phyloP scores from a whole-genome alignment of 2,888 invertebrate genomes.

The Bedellia somnulentella region DNA sequence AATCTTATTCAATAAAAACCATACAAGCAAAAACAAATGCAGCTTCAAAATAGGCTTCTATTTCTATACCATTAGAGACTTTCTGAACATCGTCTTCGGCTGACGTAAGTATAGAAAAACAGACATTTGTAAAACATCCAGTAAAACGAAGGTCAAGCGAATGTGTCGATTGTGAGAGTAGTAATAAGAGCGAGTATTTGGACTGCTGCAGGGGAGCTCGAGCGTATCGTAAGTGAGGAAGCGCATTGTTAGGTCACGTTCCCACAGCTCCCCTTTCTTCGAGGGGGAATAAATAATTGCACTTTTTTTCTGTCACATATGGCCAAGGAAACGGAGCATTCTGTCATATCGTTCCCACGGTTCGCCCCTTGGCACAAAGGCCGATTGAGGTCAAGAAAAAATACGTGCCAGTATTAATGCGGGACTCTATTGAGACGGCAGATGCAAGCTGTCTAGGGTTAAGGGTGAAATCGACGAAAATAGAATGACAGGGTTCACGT shows the following conservation, averaged over 20 bases:
- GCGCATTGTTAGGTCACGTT: constrained; percentile 61
- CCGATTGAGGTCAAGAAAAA: constrained; percentile 57
- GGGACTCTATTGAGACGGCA: constrained; percentile 48
- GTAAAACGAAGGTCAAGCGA: constrained; percentile 22
- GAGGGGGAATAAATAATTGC: constrained; percentile 61
- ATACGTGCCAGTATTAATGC: constrained; percentile 49
- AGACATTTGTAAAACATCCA: constrained; percentile 34
- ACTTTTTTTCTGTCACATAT: constrained; percentile 62
- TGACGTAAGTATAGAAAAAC: constrained; percentile 27
- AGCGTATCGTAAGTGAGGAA: constrained; percentile 56
- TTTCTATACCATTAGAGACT: too few relatives aligned
- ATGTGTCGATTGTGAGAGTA: too few relatives aligned
- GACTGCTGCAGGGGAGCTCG: constrained; percentile 10
- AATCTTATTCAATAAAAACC: too few relatives aligned
- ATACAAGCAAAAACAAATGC: too few relatives aligned
- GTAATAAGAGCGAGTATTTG: too few relatives aligned
- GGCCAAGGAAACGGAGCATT: constrained; percentile 55
- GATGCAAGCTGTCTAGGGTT: constrained; percentile 51
- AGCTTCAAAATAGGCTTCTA: too few relatives aligned
- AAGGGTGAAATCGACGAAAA: constrained; percentile 34
- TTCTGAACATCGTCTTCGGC: too few relatives aligned
- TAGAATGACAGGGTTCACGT: constrained; percentile 30
- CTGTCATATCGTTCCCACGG: constrained; percentile 57
- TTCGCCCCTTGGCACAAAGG: constrained; percentile 48
- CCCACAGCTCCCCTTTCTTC: constrained; percentile 60